These are phyloP conservation scores for Harpagus bidentatus DNA, from an alignment of 2,113 vertebrate genomes.

Conservation along the genomic window DNA sequence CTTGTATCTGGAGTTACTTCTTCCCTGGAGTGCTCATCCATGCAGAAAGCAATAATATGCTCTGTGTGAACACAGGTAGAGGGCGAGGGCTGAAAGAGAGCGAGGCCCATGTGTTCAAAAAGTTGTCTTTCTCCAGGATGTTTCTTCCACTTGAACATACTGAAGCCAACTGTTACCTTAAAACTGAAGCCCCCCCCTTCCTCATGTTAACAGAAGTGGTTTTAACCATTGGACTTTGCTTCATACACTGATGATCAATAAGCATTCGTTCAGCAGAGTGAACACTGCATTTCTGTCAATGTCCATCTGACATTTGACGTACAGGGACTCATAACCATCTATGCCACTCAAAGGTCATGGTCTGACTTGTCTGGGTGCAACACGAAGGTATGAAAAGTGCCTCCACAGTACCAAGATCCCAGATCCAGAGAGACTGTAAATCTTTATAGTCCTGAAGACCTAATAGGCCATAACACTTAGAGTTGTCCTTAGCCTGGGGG, in stretches of 20 bases:
- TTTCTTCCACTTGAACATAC: neutral
- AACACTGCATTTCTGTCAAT: neutral
- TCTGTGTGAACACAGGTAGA: neutral
- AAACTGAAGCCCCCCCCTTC: neutral
- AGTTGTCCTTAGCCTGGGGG: neutral
- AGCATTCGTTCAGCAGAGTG: neutral
- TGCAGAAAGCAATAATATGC: neutral
- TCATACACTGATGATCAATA: neutral
- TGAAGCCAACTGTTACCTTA: neutral
- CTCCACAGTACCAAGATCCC: neutral
- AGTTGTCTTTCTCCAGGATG: neutral
- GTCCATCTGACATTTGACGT: neutral
- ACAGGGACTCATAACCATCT: neutral
- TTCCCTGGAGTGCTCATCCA: neutral
- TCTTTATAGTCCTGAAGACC: neutral
- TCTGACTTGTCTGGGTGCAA: neutral
- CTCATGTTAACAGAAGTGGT: neutral
- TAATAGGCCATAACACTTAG: neutral
- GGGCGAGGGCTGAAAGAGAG: neutral
- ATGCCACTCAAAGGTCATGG: neutral
- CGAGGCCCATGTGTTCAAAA: rapidly evolving
- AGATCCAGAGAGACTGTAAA: neutral
- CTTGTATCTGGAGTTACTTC: neutral
- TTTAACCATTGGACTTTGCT: neutral
- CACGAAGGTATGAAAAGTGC: neutral